Percentiles rank a stretch among this genome's conserved stretches.
Conservation (phyloP, 2,888 invertebrate species). For the Lypha dubia region DNA sequence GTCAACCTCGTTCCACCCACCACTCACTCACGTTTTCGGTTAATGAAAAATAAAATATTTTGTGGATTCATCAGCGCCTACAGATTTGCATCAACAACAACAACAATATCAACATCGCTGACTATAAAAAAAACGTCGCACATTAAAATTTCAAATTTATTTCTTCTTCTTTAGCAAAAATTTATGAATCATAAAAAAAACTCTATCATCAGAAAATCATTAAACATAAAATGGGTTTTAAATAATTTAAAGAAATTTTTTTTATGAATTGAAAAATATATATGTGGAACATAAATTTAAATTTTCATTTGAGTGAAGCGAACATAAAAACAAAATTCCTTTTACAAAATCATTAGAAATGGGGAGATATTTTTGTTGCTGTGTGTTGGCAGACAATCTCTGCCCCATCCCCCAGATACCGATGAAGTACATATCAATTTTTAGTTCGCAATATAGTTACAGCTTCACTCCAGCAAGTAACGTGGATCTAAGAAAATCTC, state of each 20-base stretch:
- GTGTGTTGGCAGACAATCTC: too few species aligned
- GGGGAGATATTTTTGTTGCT: too few species aligned
- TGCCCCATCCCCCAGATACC: too few species aligned
- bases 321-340: too few species aligned
- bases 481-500: too few species aligned
- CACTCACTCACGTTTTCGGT: slow-evolving; percentile 1
- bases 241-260: not conserved
- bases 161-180: not conserved
- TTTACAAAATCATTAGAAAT: too few species aligned
- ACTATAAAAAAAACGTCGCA: not conserved
- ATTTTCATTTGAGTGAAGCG: too few species aligned
- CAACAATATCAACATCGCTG: not conserved
- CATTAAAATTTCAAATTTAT: slow-evolving; percentile 33
- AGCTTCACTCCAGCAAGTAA: too few species aligned
- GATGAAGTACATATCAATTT: too few species aligned
- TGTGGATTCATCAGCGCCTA: slow-evolving; percentile 13
- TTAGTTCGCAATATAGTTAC: too few species aligned
- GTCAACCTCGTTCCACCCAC: not conserved
- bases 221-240: not conserved
- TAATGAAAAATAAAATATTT: slow-evolving; percentile 7
- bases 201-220: not conserved
- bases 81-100: slow-evolving; percentile 7
- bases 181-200: slow-evolving; percentile 29
- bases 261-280: too few species aligned
- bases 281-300: too few species aligned